Percentiles rank a stretch among this genome's conserved stretches.
Conservation (phyloP, 2,888 invertebrate genomes). For the Agrotis puta region DNA sequence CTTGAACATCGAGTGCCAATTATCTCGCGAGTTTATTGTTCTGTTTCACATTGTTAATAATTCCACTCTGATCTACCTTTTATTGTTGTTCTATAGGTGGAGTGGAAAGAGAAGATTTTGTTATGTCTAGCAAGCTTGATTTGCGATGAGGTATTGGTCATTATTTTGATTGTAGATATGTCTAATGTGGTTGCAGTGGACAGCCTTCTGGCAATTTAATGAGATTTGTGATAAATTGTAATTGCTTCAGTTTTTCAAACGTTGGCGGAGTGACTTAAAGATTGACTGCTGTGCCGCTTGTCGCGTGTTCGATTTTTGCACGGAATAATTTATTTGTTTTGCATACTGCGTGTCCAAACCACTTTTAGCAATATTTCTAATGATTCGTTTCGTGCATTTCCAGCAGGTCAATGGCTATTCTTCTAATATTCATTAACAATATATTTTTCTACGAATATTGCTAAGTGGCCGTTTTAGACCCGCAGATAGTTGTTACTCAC, state of each 20-base stretch:
- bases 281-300: too few relatives aligned
- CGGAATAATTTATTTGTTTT: too few relatives aligned
- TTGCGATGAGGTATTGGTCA: slow-evolving; percentile 10
- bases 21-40: slow-evolving; percentile 73
- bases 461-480: too few relatives aligned
- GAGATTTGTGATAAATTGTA: background rate
- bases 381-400: too few relatives aligned
- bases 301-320: background rate
- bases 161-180: slow-evolving; percentile 8
- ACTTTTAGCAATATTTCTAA: too few relatives aligned
- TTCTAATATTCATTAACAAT: too few relatives aligned
- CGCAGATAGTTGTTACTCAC: too few relatives aligned
- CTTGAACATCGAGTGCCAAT: slow-evolving; percentile 76
- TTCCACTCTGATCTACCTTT: slow-evolving; percentile 49
- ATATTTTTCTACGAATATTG: background rate
- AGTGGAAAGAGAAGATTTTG: slow-evolving; percentile 7
- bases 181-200: slow-evolving; percentile 14
- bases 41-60: slow-evolving; percentile 69
- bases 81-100: slow-evolving; percentile 35
- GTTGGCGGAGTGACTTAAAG: too few relatives aligned
- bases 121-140: slow-evolving; percentile 36
- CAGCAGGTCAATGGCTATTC: too few relatives aligned
- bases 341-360: too few relatives aligned
- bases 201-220: background rate
- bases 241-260: background rate